These are phyloP conservation scores for Dicerorhinus sumatrensis DNA, from an alignment of 2,113 vertebrate genomes.

Conservation along the genomic window DNA sequence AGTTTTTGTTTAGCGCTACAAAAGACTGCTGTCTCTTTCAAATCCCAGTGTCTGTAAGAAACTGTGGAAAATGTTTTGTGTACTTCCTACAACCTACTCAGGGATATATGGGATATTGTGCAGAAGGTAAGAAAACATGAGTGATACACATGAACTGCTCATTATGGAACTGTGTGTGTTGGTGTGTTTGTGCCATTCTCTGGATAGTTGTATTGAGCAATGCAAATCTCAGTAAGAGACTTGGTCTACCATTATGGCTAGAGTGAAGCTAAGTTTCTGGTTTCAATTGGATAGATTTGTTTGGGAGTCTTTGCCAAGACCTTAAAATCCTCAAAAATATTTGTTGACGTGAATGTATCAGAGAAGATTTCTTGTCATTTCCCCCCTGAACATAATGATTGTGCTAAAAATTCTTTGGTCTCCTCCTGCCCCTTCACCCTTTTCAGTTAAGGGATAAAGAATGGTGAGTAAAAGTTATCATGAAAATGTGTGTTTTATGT, in stretches of 20 bases:
- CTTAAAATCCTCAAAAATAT: neutral
- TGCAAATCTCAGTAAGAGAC: neutral
- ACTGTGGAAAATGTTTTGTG: conserved; percentile 93
- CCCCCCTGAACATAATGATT: neutral
- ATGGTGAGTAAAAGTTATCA: neutral
- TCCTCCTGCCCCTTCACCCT: neutral
- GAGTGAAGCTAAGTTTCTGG: neutral
- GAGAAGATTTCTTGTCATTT: neutral
- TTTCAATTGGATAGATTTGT: neutral
- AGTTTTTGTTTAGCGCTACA: conserved; percentile 88
- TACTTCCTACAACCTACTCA: conserved; percentile 95
- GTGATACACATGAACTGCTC: neutral
- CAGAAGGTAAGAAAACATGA: conserved; percentile 88
- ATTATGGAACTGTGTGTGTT: neutral
- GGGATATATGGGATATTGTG: conserved; percentile 96
- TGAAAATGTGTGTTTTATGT: neutral
- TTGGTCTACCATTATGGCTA: neutral
- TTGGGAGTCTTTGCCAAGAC: conserved; percentile 17
- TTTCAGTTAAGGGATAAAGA: neutral
- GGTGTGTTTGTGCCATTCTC: neutral
- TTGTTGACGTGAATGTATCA: neutral
- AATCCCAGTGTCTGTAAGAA: conserved; percentile 93
- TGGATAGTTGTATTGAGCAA: neutral
- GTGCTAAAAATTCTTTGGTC: neutral
- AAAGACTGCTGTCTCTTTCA: conserved; percentile 95